Evolutionary conservation across 2,888 invertebrate genomes (phyloP).

Genomic region (Eilema griseolum): DNA sequence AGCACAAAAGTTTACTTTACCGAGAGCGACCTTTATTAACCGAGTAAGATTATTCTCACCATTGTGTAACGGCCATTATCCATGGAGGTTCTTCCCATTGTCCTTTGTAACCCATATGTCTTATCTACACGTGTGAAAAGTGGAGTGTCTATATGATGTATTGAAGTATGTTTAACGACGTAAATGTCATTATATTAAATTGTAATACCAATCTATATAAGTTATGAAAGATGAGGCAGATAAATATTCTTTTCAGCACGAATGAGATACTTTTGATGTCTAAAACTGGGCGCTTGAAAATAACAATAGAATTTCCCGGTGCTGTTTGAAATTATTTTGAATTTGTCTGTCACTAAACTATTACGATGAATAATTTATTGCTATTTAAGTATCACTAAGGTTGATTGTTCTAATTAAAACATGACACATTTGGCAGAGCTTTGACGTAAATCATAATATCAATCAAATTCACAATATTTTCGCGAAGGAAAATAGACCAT

Average conservation of each 20-base stretch:
- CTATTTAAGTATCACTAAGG: too few relatives aligned
- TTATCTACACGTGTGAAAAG: conserved; percentile 38
- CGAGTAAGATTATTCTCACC: conserved; percentile 60
- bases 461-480: too few relatives aligned
- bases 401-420: too few relatives aligned
- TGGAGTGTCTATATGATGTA: conserved; percentile 37
- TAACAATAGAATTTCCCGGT: too few relatives aligned
- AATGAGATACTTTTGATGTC: too few relatives aligned
- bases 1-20: conserved; percentile 55
- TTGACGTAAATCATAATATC: too few relatives aligned
- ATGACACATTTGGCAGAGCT: too few relatives aligned
- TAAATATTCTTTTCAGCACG: neutral
- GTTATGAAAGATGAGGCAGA: neutral
- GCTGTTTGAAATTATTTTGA: too few relatives aligned
- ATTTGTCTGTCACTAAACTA: too few relatives aligned
- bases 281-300: too few relatives aligned
- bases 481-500: too few relatives aligned
- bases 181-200: neutral
- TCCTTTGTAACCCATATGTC: conserved; percentile 33
- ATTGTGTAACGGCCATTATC: conserved; percentile 59
- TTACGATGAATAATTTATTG: too few relatives aligned
- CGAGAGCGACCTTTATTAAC: conserved; percentile 65
- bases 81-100: conserved; percentile 39
- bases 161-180: conserved; percentile 15
- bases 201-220: neutral